phyloP scores from a whole-genome alignment of 2,888 invertebrate species.

The Spodoptera picta region DNA sequence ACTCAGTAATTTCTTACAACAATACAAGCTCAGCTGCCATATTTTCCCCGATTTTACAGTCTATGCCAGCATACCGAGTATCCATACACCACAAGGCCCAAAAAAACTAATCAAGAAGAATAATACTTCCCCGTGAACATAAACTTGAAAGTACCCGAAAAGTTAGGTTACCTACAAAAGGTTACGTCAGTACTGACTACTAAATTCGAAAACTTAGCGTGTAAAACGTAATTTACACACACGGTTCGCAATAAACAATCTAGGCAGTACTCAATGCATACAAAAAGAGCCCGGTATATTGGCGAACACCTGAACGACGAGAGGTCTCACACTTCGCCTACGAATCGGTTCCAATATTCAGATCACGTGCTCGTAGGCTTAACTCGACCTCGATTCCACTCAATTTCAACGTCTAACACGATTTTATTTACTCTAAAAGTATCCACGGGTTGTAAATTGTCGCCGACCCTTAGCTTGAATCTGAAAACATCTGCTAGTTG shows the following conservation, averaged over 20 bases:
- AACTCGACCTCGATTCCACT: constrained; percentile 71
- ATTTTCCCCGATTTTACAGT: constrained; percentile 15
- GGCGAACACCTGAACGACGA: constrained; percentile 61
- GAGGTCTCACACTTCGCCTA: constrained; percentile 44
- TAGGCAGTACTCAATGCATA: constrained; percentile 62
- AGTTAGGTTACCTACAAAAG: constrained; percentile 5
- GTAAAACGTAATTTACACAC: constrained; percentile 55
- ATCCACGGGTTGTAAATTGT: constrained; percentile 53
- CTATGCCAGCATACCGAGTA: background rate
- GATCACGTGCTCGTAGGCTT: constrained; percentile 63
- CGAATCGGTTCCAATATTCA: constrained; percentile 61
- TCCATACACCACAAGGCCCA: background rate
- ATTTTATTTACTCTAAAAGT: constrained; percentile 66
- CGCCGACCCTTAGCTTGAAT: constrained; percentile 37
- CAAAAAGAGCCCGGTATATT: constrained; percentile 58
- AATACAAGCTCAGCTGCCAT: constrained; percentile 33
- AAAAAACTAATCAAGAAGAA: constrained; percentile 9
- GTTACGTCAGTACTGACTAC: constrained; percentile 6
- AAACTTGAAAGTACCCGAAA: background rate
- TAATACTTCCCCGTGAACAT: constrained; percentile 1
- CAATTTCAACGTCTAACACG: constrained; percentile 69
- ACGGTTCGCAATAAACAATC: constrained; percentile 60
- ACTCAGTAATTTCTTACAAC: constrained; percentile 53
- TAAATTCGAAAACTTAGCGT: constrained; percentile 41
- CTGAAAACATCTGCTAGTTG: constrained; percentile 24